Base-by-base conservation (phyloP, 2,797 vertebrate species). In the Cuculus canorus region DNA sequence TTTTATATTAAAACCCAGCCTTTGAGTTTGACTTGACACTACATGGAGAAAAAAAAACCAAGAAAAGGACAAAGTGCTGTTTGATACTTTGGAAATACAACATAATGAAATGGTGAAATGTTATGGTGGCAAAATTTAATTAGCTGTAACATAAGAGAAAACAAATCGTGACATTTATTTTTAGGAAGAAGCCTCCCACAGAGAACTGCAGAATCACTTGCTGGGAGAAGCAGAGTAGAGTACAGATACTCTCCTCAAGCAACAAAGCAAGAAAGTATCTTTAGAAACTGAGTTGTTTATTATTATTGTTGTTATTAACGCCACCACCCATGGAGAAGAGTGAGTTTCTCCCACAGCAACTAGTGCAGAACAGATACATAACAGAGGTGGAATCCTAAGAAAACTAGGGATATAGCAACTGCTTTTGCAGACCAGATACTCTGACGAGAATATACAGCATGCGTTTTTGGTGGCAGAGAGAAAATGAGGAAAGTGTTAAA, bases 161-260 rank as follows among this genome's bases (percentile, higher is more conserved):
- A 88, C 88, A 86, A 94, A 95, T 82, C 3, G 64, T 91, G 77
- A n/a, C 63, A 79, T 88, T 95, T 96, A 90, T 96, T 96, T 97
- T 97, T 92, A 86, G 94, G 89, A 82, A 68, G 48, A 85, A 92
- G 39, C 68, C 71, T 94, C 80, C 94, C 68, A 80, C 83, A 54
- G 77, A 76, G 86, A 95, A 27, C n/a, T 77, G 16, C 45, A 82
- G 86, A 92, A 69, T 92, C 95, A 71, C 56, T 96, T 95, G 72
- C 45, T 76, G 81, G 54, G 54, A 85, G 75, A 86, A 45, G 43
- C 64, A 83, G 48, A 43, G 23, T 52, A 35, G 68, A 37, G 39
- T 43, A 35, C 35, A 57, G 85, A 83, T 27, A 50, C 54, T 88
- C 52, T 84, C 47, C 65, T 88, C 82, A 65, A 88, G 59, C 33